phyloP scores from a whole-genome alignment of 2,797 vertebrate genomes.

The Falco rusticolus region DNA sequence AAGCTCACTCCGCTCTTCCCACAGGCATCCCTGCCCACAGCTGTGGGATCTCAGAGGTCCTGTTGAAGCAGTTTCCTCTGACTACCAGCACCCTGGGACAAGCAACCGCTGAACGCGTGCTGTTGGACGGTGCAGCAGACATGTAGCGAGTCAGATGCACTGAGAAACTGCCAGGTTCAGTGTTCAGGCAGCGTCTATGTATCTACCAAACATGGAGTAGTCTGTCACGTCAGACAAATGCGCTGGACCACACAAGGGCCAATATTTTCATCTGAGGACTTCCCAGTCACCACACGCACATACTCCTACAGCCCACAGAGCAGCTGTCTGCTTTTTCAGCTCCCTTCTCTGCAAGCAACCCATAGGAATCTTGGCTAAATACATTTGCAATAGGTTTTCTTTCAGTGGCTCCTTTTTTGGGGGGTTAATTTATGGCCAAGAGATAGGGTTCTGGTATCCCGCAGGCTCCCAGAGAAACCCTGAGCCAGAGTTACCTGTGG shows the following conservation, averaged over 20 bases:
- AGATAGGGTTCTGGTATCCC: neutral
- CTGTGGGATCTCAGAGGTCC: neutral
- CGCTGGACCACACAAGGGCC: rapidly evolving
- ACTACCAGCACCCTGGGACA: neutral
- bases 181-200: rapidly evolving
- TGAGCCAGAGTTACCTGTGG: neutral
- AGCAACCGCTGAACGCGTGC: rapidly evolving
- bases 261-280: neutral
- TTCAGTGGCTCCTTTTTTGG: neutral
- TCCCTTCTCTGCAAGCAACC: neutral
- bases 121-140: neutral
- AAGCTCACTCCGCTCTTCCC: neutral
- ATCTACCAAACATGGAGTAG: rapidly evolving
- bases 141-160: too few relatives aligned
- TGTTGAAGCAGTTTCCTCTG: neutral
- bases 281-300: neutral
- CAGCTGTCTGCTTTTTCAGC: neutral
- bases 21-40: neutral
- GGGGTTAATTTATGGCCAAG: neutral
- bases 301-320: neutral
- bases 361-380: neutral
- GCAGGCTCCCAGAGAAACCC: neutral
- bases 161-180: neutral
- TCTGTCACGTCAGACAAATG: neutral
- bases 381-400: neutral